Percentiles rank a stretch among this genome's conserved stretches.
These are phyloP conservation scores for Epinotia nisella DNA, from an alignment of 2,888 invertebrate species.

Conservation along the genomic window DNA sequence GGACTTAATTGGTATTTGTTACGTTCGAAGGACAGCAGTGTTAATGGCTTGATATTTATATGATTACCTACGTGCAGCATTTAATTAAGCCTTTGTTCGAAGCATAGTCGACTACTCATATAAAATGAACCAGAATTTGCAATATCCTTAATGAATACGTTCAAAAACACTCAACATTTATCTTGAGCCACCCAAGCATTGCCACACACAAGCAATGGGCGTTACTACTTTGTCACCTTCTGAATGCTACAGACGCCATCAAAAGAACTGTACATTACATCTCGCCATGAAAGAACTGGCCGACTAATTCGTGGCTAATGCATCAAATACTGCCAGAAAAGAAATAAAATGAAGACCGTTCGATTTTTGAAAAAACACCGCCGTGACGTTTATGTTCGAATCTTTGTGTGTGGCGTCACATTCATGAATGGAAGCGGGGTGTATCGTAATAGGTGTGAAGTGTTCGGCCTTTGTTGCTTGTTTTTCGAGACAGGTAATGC, in stretches of 20 bases:
- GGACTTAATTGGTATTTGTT: too few relatives aligned
- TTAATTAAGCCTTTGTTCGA: not conserved
- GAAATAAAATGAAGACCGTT: slow-evolving; percentile 73
- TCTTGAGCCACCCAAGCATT: slow-evolving; percentile 72
- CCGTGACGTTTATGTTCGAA: slow-evolving; percentile 78
- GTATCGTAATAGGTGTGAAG: slow-evolving; percentile 83
- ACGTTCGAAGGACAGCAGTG: not conserved
- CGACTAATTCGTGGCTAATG: slow-evolving; percentile 82
- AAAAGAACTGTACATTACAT: slow-evolving; percentile 64
- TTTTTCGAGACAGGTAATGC: slow-evolving; percentile 68
- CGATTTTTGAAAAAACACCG: slow-evolving; percentile 71
- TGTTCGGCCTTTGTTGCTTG: slow-evolving; percentile 71
- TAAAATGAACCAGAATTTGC: not conserved
- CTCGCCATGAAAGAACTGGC: slow-evolving; percentile 67
- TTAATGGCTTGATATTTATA: not conserved
- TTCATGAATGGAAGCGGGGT: slow-evolving; percentile 74
- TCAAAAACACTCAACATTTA: slow-evolving; percentile 16
- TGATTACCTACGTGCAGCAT: not conserved
- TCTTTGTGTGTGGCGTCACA: slow-evolving; percentile 81
- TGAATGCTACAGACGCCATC: slow-evolving; percentile 68
- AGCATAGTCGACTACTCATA: not conserved
- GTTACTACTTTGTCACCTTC: slow-evolving; percentile 77
- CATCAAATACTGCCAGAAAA: slow-evolving; percentile 72
- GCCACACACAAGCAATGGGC: slow-evolving; percentile 80
- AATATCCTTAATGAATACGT: slow-evolving; percentile 14